Conservation (phyloP, 2,797 vertebrate genomes). For the Miichthys miiuy region DNA sequence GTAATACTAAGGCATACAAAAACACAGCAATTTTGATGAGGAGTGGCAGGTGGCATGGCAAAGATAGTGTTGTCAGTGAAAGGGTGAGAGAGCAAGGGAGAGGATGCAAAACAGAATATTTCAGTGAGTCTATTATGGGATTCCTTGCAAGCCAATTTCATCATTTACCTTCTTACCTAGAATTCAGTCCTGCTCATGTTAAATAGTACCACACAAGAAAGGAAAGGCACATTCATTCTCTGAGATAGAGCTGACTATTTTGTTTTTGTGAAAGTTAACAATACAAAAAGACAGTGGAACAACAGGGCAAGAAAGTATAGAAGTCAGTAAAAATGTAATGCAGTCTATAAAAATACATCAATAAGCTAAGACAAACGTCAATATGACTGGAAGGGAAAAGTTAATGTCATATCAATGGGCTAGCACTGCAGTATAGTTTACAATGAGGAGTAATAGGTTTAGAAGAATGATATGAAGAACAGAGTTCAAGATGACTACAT, state of each 20-base stretch:
- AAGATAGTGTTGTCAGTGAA: background rate
- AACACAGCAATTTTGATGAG: conserved; percentile 27
- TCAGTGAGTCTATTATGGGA: conserved; percentile 1
- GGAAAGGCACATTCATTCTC: background rate
- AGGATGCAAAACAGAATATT: conserved; percentile 5
- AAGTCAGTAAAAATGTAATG: conserved; percentile 54
- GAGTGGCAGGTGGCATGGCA: background rate
- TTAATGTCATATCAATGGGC: conserved; percentile 44
- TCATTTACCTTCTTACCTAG: conserved; percentile 21
- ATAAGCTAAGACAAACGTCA: conserved; percentile 52
- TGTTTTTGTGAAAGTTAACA: conserved; percentile 36
- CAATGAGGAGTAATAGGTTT: conserved; percentile 25
- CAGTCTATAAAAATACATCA: conserved; percentile 53
- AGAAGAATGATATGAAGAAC: conserved; percentile 22
- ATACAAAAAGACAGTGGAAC: conserved; percentile 20
- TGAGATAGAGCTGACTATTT: conserved; percentile 34
- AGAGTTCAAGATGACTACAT: conserved; percentile 9
- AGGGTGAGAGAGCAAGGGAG: background rate
- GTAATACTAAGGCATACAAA: conserved; percentile 7
- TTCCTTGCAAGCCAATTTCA: conserved; percentile 16
- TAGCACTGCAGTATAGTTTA: conserved; percentile 39
- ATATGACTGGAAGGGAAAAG: conserved; percentile 38
- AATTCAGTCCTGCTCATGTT: conserved; percentile 24
- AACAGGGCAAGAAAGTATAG: conserved; percentile 27
- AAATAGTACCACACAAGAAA: conserved; percentile 11